Conservation (phyloP, 2,113 vertebrate genomes). For the Mobula birostris region DNA sequence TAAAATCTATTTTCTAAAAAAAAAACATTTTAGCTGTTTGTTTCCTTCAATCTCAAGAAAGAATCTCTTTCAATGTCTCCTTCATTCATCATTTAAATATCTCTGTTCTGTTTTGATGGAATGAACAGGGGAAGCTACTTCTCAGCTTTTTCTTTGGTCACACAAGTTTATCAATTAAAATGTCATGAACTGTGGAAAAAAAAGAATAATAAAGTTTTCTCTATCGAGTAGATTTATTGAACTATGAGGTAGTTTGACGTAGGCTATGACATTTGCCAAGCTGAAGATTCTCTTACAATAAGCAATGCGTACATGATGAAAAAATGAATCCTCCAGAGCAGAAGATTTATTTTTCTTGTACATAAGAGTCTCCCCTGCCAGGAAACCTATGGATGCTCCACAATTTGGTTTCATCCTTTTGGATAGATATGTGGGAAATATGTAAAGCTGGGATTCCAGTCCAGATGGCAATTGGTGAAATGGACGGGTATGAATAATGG, state of each 20-base stretch:
- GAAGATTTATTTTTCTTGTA: background rate
- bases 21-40: too few relatives aligned
- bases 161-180: background rate
- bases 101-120: background rate
- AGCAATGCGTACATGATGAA: background rate
- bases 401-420: background rate
- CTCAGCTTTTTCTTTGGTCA: too few relatives aligned
- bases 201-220: background rate
- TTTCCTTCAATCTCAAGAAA: background rate
- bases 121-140: background rate
- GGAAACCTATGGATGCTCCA: background rate
- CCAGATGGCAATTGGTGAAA: background rate
- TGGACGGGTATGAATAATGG: background rate
- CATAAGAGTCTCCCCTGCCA: background rate
- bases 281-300: background rate
- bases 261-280: background rate
- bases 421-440: background rate
- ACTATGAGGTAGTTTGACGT: background rate
- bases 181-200: background rate
- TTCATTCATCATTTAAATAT: background rate
- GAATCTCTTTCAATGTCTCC: background rate
- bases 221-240: background rate
- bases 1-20: background rate
- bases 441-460: background rate
- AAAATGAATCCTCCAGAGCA: background rate